Evolutionary conservation across 1,140 invertebrate genomes (phyloP), one percentile per base, ranked within the genome.

Genomic region (Pogonomyrmex californicus): DNA sequence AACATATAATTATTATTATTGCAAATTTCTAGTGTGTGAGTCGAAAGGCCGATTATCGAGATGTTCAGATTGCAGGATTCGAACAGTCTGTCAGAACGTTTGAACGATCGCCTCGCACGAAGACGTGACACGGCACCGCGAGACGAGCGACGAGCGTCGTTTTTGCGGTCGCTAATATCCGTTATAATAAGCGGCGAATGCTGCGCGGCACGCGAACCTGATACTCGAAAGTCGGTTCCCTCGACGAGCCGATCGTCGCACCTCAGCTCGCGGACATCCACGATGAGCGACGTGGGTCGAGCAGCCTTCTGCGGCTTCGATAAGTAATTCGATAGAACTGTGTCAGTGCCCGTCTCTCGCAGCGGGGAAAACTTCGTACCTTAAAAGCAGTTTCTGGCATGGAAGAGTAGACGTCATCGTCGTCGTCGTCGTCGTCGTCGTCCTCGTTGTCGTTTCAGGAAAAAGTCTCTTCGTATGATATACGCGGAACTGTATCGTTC

Each of bases 251-350:
- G 41, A 58, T 70, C 58, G 77, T 65, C 44, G 75, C 30, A 23
- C 51, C 58, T 6, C 23, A 23, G 63, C 14, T 68, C 14, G 66
- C 30, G 23, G 23, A 56, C 73, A 44, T 78, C 56, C 4, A 17
- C 66, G 33, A 63, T 36, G 36, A 38, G 56, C 44, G 51, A 62
- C 63, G 70, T n/a, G 1, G 65, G 44, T 44, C 30, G 76, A 83
- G 47, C 77, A 68, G 41, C 76, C 86, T 88, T 86, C 83, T 86
- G 89, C 60, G 90, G 90, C 73, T 76, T 33, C 41, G 60, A 71
- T 87, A 83, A 44, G 86, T 90, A 90, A 91, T 85, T 78, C 79
- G 89, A 91, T 90, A 91, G 89, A 91, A 91, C 66, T 88, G 78
- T 90, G 89, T 86, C 89, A 90, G 86, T 88, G 73, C 63, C 54